These are phyloP conservation scores for Pectinophora gossypiella DNA, from an alignment of 1,140 invertebrate species.

Conservation along the genomic window DNA sequence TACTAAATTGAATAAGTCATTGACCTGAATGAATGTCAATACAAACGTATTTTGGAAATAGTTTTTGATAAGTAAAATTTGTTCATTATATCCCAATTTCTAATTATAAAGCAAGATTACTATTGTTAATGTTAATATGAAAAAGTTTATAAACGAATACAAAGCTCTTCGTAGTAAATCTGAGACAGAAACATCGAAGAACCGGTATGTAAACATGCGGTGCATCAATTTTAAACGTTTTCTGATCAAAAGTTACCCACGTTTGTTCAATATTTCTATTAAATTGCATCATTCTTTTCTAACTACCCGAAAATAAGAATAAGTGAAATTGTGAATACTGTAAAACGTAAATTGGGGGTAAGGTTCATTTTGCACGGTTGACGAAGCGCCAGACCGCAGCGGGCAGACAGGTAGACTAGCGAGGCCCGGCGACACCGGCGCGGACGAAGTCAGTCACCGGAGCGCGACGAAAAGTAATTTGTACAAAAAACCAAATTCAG, in stretches of 20 bases:
- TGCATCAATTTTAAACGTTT: no score
- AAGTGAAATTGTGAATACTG: not conserved
- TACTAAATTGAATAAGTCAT: no score
- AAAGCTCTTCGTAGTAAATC: slow-evolving; percentile 41
- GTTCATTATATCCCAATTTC: not conserved
- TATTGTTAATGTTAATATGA: slow-evolving; percentile 36
- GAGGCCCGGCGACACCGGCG: slow-evolving; percentile 40
- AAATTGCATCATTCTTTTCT: slow-evolving; percentile 11
- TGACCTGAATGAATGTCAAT: not conserved
- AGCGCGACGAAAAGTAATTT: slow-evolving; percentile 74
- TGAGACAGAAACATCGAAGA: slow-evolving; percentile 33
- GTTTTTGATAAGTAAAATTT: not conserved
- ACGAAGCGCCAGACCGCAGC: slow-evolving; percentile 24
- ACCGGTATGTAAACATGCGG: slow-evolving; percentile 33
- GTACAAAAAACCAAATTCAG: slow-evolving; percentile 73
- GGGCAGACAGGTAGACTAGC: slow-evolving; percentile 24
- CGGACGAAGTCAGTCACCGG: slow-evolving; percentile 67
- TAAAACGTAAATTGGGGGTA: not conserved
- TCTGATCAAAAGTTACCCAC: no score
- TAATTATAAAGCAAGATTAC: not conserved
- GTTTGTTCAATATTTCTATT: no score
- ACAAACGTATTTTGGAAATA: not conserved
- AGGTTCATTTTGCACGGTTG: slow-evolving; percentile 22
- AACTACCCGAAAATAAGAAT: slow-evolving; percentile 16
- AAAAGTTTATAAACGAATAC: slow-evolving; percentile 63